Conservation (phyloP, 2,113 vertebrate genomes). For the Thunnus thynnus region DNA sequence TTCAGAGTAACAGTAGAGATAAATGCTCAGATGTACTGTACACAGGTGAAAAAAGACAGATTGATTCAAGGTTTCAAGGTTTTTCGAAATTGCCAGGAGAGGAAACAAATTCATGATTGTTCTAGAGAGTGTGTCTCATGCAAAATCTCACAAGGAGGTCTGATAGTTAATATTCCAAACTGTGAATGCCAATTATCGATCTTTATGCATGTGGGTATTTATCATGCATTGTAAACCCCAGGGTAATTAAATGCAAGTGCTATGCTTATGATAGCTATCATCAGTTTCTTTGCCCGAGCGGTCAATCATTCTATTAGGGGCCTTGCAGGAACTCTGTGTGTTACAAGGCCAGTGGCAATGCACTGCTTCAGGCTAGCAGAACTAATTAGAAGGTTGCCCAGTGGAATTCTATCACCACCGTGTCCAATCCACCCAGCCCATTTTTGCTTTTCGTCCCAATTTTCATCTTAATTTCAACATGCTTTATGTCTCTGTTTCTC, state of each 20-base stretch:
- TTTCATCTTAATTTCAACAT: conserved; percentile 75
- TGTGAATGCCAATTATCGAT: conserved; percentile 82
- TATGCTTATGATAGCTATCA: conserved; percentile 81
- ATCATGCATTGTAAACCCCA: conserved; percentile 80
- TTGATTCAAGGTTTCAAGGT: conserved; percentile 43
- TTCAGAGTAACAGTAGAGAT: conserved; percentile 41
- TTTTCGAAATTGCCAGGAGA: conserved; percentile 30
- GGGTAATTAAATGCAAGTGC: conserved; percentile 83
- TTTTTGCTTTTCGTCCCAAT: conserved; percentile 71
- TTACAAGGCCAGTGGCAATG: conserved; percentile 77
- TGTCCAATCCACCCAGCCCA: conserved; percentile 69
- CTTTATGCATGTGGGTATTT: conserved; percentile 78
- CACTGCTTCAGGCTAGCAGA: conserved; percentile 78
- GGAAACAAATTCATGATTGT: conserved; percentile 13
- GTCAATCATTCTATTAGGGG: conserved; percentile 84
- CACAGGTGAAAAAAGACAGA: conserved; percentile 29
- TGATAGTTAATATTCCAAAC: conserved; percentile 73
- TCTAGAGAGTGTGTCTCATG: conserved; percentile 36
- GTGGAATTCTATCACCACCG: conserved; percentile 80
- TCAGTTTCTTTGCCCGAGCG: conserved; percentile 72
- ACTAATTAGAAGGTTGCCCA: conserved; percentile 87
- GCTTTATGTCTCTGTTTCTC: conserved; percentile 68
- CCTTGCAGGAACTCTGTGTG: conserved; percentile 77
- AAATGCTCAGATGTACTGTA: not conserved
- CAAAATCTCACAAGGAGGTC: conserved; percentile 42